Evolutionary conservation across 2,888 invertebrate species (phyloP), one percentile per base, ranked within the genome.

Genomic region (Congeria kusceri): DNA sequence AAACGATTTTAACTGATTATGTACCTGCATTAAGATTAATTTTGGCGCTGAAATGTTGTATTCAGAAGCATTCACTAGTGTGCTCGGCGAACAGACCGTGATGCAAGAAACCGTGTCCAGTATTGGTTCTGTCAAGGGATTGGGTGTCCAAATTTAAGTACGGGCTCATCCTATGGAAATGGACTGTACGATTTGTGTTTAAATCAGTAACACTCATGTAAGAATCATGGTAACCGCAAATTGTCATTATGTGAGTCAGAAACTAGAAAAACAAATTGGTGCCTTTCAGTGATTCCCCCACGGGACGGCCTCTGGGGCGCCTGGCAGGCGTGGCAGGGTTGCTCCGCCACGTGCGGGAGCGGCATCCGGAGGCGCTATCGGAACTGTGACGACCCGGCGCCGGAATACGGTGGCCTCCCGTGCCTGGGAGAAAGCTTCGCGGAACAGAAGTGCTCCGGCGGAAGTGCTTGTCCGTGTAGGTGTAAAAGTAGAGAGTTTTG

Each of bases 231-330:
- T 18, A 15, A 20, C 13, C 13, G n/a, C 53, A 23, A 9, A 5
- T 53, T 53, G 53, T 20, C n/a, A n/a, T 4, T 53, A 13, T 9
- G 20, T 25, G 23, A 53, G 53, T 5, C 53, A 5, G 53, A 53
- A 15, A 53, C n/a, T 53, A 1, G 25, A 20, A 44, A 23, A 53
- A 4, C 53, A 23, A n/a, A 9, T 53, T 1, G 13, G 53, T 53
- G 2, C 46, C 9, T 25, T 53, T 53, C 9, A 53, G 53, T 53
- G 25, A 53, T 18, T 23, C 53, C 53, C 20, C 53, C 77, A 91
- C 91, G 90, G 58, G 85, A 91, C 67, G 92, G 92, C 3, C 64
- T 74, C 29, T 92, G 91, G 91, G 82, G 88, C 1, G 78, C 78
- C 18, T 92, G 92, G 92, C 81, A 88, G 11, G 63, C 82, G 25